Evolutionary conservation across 2,113 vertebrate genomes (phyloP).

Genomic region (Dendrocopos noguchii): DNA sequence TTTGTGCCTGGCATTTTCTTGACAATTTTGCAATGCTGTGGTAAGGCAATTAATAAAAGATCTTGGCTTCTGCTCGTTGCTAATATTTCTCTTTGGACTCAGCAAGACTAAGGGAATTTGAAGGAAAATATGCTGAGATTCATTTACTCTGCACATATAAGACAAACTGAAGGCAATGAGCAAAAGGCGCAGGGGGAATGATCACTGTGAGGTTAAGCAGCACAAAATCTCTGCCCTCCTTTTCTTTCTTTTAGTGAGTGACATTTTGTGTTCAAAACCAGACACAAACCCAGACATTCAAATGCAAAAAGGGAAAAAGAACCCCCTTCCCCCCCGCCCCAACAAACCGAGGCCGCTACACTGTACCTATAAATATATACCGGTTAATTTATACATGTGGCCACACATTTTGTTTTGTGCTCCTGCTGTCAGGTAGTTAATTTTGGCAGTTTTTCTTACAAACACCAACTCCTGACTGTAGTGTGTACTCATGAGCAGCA

Average conservation of each 20-base stretch:
- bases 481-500: background rate
- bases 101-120: constrained; percentile 15
- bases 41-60: constrained; percentile 55
- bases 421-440: background rate
- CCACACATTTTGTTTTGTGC: background rate
- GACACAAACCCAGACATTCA: background rate
- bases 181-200: background rate
- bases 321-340: background rate
- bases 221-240: constrained; percentile 8
- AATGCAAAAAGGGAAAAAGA: background rate
- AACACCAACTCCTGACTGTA: background rate
- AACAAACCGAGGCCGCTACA: constrained; percentile 1
- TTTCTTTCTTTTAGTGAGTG: background rate
- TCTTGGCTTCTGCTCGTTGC: constrained; percentile 17
- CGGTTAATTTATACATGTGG: background rate
- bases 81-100: constrained; percentile 36
- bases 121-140: constrained; percentile 7
- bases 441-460: background rate
- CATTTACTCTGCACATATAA: constrained; percentile 14
- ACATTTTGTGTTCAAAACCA: constrained; percentile 9
- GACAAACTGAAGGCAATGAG: constrained; percentile 34
- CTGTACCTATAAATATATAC: constrained; percentile 25
- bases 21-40: constrained; percentile 48
- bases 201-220: background rate
- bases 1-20: constrained; percentile 43